Percentiles rank a stretch among this genome's conserved stretches.
These are phyloP conservation scores for Aromia moschata DNA, from an alignment of 2,888 invertebrate genomes.

Conservation along the genomic window DNA sequence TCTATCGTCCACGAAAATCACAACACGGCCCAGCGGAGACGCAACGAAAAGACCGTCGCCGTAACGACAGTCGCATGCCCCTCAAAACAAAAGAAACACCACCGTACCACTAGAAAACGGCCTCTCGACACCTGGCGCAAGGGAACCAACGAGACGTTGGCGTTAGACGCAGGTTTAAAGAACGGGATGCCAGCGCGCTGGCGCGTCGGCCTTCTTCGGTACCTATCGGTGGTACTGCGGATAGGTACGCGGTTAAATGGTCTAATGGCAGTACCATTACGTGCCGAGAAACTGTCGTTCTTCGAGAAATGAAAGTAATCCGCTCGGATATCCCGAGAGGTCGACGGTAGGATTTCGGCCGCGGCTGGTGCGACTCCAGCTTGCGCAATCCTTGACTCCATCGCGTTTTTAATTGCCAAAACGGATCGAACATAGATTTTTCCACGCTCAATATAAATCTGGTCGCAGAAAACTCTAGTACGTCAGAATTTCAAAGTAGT, in stretches of 20 bases:
- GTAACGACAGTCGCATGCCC: constrained; percentile 31
- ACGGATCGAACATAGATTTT: too few species aligned
- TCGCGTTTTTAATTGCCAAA: too few species aligned
- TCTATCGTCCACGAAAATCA: constrained; percentile 19
- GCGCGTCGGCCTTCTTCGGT: constrained; percentile 39
- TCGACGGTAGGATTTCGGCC: too few species aligned
- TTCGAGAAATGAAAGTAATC: background rate
- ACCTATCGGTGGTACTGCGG: constrained; percentile 34
- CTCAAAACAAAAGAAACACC: constrained; percentile 38
- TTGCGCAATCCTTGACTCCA: too few species aligned
- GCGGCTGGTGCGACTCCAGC: too few species aligned
- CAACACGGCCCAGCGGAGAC: constrained; percentile 24
- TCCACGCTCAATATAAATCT: too few species aligned
- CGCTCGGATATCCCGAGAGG: too few species aligned
- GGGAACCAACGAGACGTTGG: constrained; percentile 44
- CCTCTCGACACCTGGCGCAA: constrained; percentile 48
- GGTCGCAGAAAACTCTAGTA: too few species aligned
- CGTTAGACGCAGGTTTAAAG: constrained; percentile 38
- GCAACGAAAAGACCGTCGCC: constrained; percentile 22
- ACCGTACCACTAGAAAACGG: constrained; percentile 33
- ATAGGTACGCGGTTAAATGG: constrained; percentile 25
- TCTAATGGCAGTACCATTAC: constrained; percentile 9
- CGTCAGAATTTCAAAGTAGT: too few species aligned
- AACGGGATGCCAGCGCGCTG: constrained; percentile 37
- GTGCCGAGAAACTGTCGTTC: background rate